Base-by-base conservation (phyloP, 1,140 invertebrate genomes). In the Caenorhabditis inopinata region DNA sequence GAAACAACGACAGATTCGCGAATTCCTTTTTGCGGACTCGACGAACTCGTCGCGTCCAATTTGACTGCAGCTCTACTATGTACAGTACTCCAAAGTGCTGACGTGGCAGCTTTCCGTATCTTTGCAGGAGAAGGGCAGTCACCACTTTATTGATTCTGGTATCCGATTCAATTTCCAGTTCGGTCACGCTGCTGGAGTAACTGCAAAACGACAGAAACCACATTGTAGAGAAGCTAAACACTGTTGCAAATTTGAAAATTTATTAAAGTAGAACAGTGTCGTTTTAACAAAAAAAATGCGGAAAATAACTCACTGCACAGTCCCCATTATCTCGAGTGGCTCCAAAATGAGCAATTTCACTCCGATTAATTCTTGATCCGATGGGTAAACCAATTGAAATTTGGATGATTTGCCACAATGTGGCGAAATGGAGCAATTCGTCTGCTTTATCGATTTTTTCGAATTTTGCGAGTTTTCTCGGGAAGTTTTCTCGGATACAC, bases 321-420 rank as follows among this genome's bases (percentile, higher is more conserved):
- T 4, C 16, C 49, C 49, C 12, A 18, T 7, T 11, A 53, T 25
- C 14, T 23, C 16, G 9, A 32, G 21, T 21, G 14, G 32, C 0
- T 68, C 58, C 32, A 68, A 38, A 38, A 68, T 68, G 32, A 18
- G 11, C n/a, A 68, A 7, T 12, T 68, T 68, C 12, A 68, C 58
- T n/a, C 58, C 32, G n/a, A 68, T 68, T 1, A 68, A 9, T 16
- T 68, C 58, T 2, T 68, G 3, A 16, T 38, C 6, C n/a, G 32
- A 68, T 38, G 58, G 58, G n/a, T 32, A 58, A 16, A 32, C 48
- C 78, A 62, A 16, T 23, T 74, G 35, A 23, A 79, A 79, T 35
- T 2, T 45, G 23, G 16, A 51, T 5, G 35, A 45, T 74, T 27
- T 18, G 14, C 23, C 18, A 73, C 4, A 21, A 73, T 9, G 38